Evolutionary conservation across 2,797 vertebrate species (phyloP).

Genomic region (Tapirus indicus): DNA sequence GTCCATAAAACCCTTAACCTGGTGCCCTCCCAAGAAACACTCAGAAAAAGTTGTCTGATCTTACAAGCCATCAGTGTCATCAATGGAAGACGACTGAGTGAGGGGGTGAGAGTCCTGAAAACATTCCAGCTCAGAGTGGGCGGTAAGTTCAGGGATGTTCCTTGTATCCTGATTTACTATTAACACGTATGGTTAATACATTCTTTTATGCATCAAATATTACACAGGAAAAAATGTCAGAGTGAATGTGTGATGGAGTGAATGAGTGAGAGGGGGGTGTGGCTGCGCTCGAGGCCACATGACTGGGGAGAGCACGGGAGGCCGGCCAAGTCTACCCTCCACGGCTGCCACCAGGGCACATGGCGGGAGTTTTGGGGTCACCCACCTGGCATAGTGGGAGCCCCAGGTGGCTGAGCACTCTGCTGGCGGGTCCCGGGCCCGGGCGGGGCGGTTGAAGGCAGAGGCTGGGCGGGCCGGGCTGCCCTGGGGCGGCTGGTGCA

Average conservation of each 20-base stretch:
- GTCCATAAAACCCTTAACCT: too few relatives aligned
- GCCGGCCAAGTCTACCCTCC: background rate
- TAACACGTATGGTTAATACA: background rate
- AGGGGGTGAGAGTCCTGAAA: too few relatives aligned
- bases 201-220: background rate
- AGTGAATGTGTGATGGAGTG: background rate
- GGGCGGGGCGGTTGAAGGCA: background rate
- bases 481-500: conserved; percentile 74
- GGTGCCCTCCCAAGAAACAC: too few relatives aligned
- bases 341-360: accelerated
- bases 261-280: background rate
- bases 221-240: background rate
- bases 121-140: too few relatives aligned
- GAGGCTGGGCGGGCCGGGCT: background rate
- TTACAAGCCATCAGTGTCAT: too few relatives aligned
- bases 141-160: too few relatives aligned
- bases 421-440: background rate
- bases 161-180: background rate
- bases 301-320: background rate
- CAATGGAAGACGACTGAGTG: too few relatives aligned
- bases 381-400: conserved; percentile 84
- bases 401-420: background rate
- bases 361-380: background rate
- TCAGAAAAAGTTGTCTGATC: too few relatives aligned
- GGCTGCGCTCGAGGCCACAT: too few relatives aligned